These are phyloP conservation scores for Caerostris extrusa DNA, from an alignment of 1,140 invertebrate genomes.

Conservation along the genomic window DNA sequence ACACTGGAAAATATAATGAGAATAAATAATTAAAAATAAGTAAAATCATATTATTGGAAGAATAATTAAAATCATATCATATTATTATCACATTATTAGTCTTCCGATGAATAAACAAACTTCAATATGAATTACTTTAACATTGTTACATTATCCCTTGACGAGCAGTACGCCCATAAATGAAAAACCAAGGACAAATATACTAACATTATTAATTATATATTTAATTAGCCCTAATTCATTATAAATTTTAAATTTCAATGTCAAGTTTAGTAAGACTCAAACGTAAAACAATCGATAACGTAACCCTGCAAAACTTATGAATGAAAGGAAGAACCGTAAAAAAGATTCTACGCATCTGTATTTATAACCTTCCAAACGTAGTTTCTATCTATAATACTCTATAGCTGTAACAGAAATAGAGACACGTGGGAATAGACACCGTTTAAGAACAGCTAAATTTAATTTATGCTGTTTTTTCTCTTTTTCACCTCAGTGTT, in stretches of 20 bases:
- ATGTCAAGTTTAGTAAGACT: background rate
- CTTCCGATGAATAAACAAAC: no score
- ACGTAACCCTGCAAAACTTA: conserved; percentile 40
- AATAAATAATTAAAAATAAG: no score
- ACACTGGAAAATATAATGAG: no score
- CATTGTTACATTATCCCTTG: no score
- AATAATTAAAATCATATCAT: no score
- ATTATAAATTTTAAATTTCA: background rate
- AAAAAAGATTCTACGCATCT: conserved; percentile 63
- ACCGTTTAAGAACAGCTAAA: conserved; percentile 72
- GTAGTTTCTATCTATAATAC: conserved; percentile 73
- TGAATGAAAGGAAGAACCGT: conserved; percentile 64
- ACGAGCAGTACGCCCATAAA: no score
- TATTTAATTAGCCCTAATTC: no score
- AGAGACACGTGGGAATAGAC: conserved; percentile 70
- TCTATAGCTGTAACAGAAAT: conserved; percentile 71
- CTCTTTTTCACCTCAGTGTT: conserved; percentile 25
- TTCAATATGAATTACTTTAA: no score
- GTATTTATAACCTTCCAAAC: conserved; percentile 74
- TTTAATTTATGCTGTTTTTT: conserved; percentile 74
- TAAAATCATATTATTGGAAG: no score
- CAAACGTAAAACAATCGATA: conserved; percentile 45
- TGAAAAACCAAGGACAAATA: no score
- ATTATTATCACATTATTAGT: no score
- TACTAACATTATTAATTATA: no score